A percentile compares a stretch with the other conserved stretches of the same genome.
These are phyloP conservation scores for Chaitophorus viminalis DNA, from an alignment of 2,888 invertebrate genomes.

Conservation along the genomic window DNA sequence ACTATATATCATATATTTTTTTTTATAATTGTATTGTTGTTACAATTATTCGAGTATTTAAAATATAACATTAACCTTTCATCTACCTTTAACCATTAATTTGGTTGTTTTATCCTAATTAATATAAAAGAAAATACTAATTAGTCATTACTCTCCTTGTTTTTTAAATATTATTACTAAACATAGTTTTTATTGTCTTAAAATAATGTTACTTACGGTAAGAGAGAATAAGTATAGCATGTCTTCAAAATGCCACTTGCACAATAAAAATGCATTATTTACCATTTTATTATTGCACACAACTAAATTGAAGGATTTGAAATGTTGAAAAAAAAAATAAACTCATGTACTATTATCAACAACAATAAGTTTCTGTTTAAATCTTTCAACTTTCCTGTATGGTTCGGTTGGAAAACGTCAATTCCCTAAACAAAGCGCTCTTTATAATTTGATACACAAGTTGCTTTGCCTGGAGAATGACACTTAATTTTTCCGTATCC, in stretches of 20 bases:
- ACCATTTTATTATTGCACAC: neutral
- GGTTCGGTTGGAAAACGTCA: neutral
- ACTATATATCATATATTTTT: too few relatives aligned
- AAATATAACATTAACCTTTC: too few relatives aligned
- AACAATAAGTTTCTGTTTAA: neutral
- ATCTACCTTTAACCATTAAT: too few relatives aligned
- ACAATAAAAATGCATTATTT: conserved; percentile 5
- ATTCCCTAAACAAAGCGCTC: neutral
- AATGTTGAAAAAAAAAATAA: neutral
- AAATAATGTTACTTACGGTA: neutral
- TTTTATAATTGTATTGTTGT: too few relatives aligned
- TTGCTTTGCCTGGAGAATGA: neutral
- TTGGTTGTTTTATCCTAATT: too few relatives aligned
- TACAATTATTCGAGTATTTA: too few relatives aligned
- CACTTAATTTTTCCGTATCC: neutral
- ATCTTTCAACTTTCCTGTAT: neutral
- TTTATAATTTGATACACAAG: neutral
- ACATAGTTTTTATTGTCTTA: neutral
- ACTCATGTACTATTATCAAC: neutral
- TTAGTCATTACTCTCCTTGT: too few relatives aligned
- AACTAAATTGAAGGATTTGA: neutral
- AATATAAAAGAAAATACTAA: too few relatives aligned
- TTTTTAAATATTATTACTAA: too few relatives aligned
- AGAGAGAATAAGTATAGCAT: neutral
- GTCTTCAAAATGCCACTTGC: neutral